phyloP scores from a whole-genome alignment of 2,888 invertebrate genomes.

The Steromphala cineraria region DNA sequence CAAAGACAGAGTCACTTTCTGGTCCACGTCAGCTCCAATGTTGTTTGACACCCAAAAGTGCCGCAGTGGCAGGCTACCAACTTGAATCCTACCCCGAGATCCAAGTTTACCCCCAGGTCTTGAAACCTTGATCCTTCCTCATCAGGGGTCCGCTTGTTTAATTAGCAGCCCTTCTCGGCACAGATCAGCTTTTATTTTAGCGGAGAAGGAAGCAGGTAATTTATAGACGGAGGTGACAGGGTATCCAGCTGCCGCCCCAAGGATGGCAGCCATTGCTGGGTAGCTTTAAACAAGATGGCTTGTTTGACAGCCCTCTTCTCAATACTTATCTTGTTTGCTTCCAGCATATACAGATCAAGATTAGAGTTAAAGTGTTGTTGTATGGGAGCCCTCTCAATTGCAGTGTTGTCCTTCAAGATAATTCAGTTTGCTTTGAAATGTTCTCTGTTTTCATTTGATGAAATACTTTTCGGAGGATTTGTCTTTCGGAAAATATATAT shows the following conservation, averaged over 20 bases:
- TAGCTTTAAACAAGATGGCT: neutral
- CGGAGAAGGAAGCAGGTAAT: neutral
- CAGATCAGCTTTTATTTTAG: constrained; percentile 1
- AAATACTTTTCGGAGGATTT: neutral
- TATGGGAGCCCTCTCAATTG: neutral
- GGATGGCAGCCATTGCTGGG: neutral
- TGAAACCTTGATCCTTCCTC: neutral
- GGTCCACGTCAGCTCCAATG: neutral
- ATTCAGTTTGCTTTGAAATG: constrained; percentile 11
- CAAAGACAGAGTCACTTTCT: neutral
- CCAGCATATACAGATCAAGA: constrained; percentile 7
- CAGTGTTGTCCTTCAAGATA: neutral
- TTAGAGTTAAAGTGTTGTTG: constrained; percentile 1
- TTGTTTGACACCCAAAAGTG: constrained; percentile 5
- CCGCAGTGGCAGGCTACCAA: neutral
- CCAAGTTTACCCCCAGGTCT: neutral
- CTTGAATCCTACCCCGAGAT: neutral
- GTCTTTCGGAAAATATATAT: neutral
- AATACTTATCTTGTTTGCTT: constrained; percentile 11
- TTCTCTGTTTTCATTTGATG: neutral
- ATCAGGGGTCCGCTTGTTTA: neutral
- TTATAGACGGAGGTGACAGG: neutral
- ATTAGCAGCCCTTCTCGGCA: neutral
- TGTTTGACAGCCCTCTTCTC: neutral
- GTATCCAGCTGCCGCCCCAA: neutral